Percentiles rank a stretch among this genome's conserved stretches.
Evolutionary conservation across 1,140 invertebrate species (phyloP).

Genomic region (Drosophila pectinifera): DNA sequence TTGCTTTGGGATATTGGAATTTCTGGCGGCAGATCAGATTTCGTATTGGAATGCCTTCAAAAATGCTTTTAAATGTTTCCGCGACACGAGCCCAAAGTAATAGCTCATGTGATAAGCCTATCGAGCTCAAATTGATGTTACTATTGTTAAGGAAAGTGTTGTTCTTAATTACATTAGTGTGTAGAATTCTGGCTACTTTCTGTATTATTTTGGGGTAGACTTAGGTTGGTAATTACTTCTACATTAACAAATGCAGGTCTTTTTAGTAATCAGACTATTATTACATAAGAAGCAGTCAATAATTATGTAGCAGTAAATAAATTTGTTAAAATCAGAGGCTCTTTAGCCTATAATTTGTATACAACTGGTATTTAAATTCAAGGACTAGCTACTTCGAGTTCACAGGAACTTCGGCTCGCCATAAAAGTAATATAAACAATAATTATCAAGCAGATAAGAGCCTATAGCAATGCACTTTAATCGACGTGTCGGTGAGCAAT

Average conservation of each 20-base stretch:
- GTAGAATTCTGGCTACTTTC: no score
- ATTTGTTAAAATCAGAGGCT: no score
- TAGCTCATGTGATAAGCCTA: background rate
- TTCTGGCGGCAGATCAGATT: conserved; percentile 21
- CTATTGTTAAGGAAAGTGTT: background rate
- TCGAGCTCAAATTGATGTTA: background rate
- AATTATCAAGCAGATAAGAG: conserved; percentile 7
- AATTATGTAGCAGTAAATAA: no score
- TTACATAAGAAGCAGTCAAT: background rate
- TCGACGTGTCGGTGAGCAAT: conserved; percentile 18
- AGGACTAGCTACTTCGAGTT: background rate
- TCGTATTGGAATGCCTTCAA: conserved; percentile 33
- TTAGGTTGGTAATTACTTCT: background rate
- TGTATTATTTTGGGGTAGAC: no score
- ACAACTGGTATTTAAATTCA: background rate
- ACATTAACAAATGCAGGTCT: no score
- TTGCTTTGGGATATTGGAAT: conserved; percentile 25
- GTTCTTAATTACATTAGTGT: background rate
- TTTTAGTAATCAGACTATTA: no score
- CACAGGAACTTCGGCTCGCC: background rate
- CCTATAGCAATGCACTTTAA: conserved; percentile 14
- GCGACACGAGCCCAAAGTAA: background rate
- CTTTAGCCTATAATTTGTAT: background rate
- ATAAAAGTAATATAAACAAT: background rate
- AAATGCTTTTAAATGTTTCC: conserved; percentile 32